phyloP scores from a whole-genome alignment of 1,140 invertebrate species.

The Drosophila hydei region DNA sequence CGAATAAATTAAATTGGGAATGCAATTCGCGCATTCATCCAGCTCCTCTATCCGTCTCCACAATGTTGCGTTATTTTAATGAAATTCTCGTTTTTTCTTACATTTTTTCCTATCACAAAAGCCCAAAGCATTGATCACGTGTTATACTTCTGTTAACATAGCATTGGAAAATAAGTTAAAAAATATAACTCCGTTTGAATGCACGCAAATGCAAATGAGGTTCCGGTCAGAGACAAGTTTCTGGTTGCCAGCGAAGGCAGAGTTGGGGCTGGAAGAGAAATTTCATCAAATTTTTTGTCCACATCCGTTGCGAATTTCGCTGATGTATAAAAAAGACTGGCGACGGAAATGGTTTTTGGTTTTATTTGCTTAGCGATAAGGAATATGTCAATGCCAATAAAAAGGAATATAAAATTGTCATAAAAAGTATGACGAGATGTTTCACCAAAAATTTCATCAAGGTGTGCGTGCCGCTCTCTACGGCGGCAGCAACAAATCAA shows the following conservation, averaged over 20 bases:
- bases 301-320: constrained; percentile 25
- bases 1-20: constrained; percentile 58
- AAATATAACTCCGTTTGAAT: constrained; percentile 26
- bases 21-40: constrained; percentile 47
- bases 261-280: neutral
- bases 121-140: constrained; percentile 22
- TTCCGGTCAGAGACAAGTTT: constrained; percentile 12
- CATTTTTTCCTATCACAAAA: constrained; percentile 17
- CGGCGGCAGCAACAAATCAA: constrained; percentile 41
- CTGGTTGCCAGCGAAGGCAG: neutral
- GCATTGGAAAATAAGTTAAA: constrained; percentile 18
- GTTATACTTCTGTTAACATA: constrained; percentile 31
- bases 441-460: constrained; percentile 36
- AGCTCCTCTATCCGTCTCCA: constrained; percentile 17
- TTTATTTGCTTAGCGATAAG: constrained; percentile 54
- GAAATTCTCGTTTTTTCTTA: constrained; percentile 31
- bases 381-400: constrained; percentile 64
- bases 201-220: constrained; percentile 44
- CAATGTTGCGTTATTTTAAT: constrained; percentile 58
- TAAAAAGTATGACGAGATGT: constrained; percentile 50
- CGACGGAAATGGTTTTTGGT: constrained; percentile 55
- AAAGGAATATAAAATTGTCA: constrained; percentile 59
- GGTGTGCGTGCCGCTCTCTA: constrained; percentile 40
- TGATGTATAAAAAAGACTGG: constrained; percentile 31
- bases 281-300: constrained; percentile 2